These are phyloP conservation scores for Cephus rjabovi DNA, from an alignment of 2,888 invertebrate genomes.

Conservation along the genomic window DNA sequence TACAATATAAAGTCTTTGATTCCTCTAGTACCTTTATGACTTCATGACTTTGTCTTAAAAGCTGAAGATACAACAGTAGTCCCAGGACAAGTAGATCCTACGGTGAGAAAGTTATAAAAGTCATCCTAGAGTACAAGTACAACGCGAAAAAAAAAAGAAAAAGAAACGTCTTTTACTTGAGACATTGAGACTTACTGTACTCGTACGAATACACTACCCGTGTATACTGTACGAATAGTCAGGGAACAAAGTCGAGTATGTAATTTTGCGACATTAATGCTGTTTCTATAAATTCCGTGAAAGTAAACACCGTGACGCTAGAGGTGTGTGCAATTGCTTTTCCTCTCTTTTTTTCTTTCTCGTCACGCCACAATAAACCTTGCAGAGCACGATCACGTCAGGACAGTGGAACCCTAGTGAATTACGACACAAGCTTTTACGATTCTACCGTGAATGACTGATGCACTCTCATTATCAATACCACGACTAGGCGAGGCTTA, in stretches of 20 bases:
- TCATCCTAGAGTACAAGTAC: not conserved
- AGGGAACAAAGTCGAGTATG: not conserved
- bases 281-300: not conserved
- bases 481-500: not conserved
- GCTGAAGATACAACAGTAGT: not conserved
- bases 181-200: too few relatives aligned
- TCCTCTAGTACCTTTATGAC: not conserved
- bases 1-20: not conserved
- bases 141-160: not conserved
- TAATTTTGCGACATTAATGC: not conserved
- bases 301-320: not conserved
- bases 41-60: not conserved
- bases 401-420: not conserved
- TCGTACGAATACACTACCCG: not conserved
- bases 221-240: not conserved
- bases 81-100: not conserved
- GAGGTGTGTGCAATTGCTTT: not conserved
- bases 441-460: not conserved
- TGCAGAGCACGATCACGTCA: not conserved
- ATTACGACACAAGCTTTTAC: not conserved
- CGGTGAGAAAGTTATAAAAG: not conserved
- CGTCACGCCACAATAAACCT: not conserved
- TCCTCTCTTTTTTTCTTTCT: not conserved
- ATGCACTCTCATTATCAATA: not conserved
- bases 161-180: not conserved